These are phyloP conservation scores for Ridgeia piscesae DNA, from an alignment of 1,140 invertebrate genomes.

Conservation along the genomic window DNA sequence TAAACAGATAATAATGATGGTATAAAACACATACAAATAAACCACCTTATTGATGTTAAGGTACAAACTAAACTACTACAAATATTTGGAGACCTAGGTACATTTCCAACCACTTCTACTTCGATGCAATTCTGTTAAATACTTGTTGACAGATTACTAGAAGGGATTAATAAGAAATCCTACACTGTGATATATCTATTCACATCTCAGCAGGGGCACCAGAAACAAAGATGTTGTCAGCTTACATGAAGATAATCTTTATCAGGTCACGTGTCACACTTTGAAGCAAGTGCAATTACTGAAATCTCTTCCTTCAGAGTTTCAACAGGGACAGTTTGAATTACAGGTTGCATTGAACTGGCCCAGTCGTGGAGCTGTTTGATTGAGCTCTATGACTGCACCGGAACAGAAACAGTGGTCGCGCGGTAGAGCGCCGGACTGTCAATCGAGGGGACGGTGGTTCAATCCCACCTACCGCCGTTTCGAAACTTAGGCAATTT, in stretches of 20 bases:
- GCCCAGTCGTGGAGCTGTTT: not conserved
- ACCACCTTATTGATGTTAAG: not conserved
- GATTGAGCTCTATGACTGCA: not conserved
- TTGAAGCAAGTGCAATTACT: not conserved
- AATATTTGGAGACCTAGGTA: not conserved
- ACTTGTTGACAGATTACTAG: not conserved
- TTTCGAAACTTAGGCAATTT: too few relatives aligned
- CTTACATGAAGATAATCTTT: not conserved
- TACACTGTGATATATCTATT: not conserved
- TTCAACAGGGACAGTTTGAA: not conserved
- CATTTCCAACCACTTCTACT: not conserved
- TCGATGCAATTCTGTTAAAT: not conserved
- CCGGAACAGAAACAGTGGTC: not conserved
- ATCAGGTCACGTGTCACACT: not conserved
- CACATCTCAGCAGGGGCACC: not conserved
- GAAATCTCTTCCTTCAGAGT: not conserved
- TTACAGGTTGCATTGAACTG: not conserved
- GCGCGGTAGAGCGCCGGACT: too few relatives aligned
- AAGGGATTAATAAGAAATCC: not conserved
- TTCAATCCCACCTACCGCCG: too few relatives aligned
- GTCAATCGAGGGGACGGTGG: too few relatives aligned
- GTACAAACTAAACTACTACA: not conserved
- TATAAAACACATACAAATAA: not conserved
- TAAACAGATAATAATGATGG: too few relatives aligned
- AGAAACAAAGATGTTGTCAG: not conserved